Conservation (phyloP, 2,113 vertebrate genomes). For the Daubentonia madagascariensis region DNA sequence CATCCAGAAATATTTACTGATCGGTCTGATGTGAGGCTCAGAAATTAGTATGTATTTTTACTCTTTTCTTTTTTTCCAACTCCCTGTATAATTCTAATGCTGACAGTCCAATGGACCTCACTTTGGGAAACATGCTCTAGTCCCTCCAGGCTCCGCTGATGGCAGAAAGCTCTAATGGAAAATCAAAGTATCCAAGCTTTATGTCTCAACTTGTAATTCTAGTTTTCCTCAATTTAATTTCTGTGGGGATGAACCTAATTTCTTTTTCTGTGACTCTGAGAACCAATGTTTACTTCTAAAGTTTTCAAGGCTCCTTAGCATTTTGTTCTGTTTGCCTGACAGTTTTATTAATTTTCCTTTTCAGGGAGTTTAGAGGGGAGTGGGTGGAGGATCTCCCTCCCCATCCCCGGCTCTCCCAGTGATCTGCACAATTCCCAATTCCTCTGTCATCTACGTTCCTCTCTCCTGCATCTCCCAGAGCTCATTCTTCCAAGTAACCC, state of each 20-base stretch:
- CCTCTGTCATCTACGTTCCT: neutral
- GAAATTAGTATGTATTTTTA: neutral
- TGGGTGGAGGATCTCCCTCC: fast-evolving
- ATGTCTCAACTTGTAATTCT: neutral
- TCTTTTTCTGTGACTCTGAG: neutral
- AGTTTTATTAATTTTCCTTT: neutral
- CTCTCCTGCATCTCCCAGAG: neutral
- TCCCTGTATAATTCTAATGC: neutral
- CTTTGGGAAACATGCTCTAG: neutral
- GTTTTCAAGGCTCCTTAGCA: neutral
- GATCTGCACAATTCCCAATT: neutral
- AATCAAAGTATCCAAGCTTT: neutral
- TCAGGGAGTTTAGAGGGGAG: neutral
- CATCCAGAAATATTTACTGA: neutral
- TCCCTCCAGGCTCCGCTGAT: neutral
- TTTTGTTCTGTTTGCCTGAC: neutral
- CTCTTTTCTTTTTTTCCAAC: neutral
- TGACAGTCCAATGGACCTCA: too few species aligned
- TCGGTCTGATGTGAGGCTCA: neutral
- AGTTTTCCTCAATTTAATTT: neutral
- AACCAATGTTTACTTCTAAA: neutral
- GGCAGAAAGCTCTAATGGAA: neutral
- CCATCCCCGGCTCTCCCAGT: fast-evolving
- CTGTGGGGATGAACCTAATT: neutral
- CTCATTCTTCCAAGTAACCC: neutral